Evolutionary conservation across 1,140 invertebrate species (phyloP), one percentile per base, ranked within the genome.

Genomic region (Zaprionus taronus): DNA sequence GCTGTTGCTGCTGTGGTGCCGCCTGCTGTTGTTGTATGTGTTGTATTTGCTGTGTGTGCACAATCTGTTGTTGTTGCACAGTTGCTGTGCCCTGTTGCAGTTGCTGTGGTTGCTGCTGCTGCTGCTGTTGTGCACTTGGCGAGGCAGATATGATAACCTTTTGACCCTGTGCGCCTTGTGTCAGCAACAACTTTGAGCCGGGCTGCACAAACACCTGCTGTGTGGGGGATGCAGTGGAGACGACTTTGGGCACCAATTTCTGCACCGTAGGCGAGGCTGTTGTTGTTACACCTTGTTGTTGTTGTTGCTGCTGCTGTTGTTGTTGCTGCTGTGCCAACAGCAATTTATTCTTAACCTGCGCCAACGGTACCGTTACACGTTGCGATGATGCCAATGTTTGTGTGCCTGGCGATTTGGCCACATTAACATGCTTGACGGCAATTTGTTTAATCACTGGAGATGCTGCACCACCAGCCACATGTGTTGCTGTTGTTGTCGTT

Each of bases 141-240:
- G 78, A 51, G 6, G 91, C 68, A 14, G 84, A 89, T 68, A 93
- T 85, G 6, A 93, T 77, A 22, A 93, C 85, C 65, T 93, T 92
- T 61, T 93, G 92, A 0, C 92, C 91, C 49, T 93, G 91, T 5
- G 85, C 69, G 17, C 91, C 92, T 70, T 93, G 92, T 4, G 87
- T 81, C 11, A 92, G 77, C 20, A 93, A 49, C 38, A 92, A 67
- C 28, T 93, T 93, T 12, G 91, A 91, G 1, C 91, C 91, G 1
- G 85, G 72, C 51, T 92, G 92, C 0, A 92, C 87, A 63, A 93
- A 87, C 7, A 93, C 67, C 55, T 93, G 91, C 34, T 91, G 91
- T n/a, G 87, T 7, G 41, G 80, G 47, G 0, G 81, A 22, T 14
- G 72, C 49, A 4, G 72, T 77, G 26, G 83, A 51, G 26, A 90